Base-by-base conservation (phyloP, 2,888 invertebrate species). In the Aphidoletes aphidimyza region DNA sequence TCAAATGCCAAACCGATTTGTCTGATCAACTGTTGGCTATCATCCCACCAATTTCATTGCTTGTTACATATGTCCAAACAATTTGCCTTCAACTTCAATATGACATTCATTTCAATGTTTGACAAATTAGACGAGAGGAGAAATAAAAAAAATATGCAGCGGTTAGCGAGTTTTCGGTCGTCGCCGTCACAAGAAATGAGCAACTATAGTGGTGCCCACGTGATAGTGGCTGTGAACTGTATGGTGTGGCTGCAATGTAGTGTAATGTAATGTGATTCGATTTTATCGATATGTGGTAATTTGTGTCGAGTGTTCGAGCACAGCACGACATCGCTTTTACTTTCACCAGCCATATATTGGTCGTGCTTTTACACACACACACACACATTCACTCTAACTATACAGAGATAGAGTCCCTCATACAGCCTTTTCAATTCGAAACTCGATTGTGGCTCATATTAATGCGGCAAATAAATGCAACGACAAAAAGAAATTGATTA, bases 271-370 rank as follows among this genome's bases (percentile, higher is more conserved):
- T 69, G 11, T 30, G 14, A 30, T 34, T 14, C 69, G 30, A 69
- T 69, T 69, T 69, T 30, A 69, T 69, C 69, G 69, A 69, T 69
- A 69, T 30, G 69, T 69, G 30, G 69, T 69, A 69, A 69, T 69
- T 69, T 69, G 69, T 69, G 69, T 30, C 14, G 69, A 69, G 69
- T 30, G 69, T 69, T 69, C 1, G 14, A 47, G 17, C 30, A 69
- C 1, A 69, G 69, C 69, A 30, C 30, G 69, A 54, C 5, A 54
- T 5, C 47, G 47, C 11, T 47, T 47, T 17, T 19, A 47, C 17
- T 19, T 47, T 19, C 17, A 17, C 8, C 47, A 8, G 19, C 17
- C 5, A 9, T 17, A 49, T 11, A 49, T 17, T n/a, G n/a, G n/a
- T 9, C 22, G 17, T 17, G 22, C n/a, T 9, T 9, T 11, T 49